A percentile compares a stretch with the other conserved stretches of the same genome.
Evolutionary conservation across 2,888 invertebrate species (phyloP).

Genomic region (Pyrocoelia pectoralis): DNA sequence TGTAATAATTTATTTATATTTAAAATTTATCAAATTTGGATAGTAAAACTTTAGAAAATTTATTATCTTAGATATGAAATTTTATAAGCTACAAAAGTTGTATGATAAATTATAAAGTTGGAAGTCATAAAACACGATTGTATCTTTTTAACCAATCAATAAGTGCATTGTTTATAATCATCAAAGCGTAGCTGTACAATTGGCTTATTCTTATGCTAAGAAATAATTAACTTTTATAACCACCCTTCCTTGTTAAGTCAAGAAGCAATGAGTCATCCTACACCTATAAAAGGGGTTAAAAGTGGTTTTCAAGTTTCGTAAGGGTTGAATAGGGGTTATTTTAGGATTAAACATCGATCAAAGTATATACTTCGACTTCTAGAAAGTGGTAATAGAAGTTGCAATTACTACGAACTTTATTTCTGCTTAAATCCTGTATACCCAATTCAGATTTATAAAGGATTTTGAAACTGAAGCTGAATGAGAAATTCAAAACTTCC

Average conservation of each 20-base stretch:
- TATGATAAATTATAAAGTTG: not conserved
- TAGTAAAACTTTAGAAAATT: conserved; percentile 3
- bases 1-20: not conserved
- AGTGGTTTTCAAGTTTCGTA: conserved; percentile 9
- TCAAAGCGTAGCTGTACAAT: not conserved
- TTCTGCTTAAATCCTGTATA: not conserved
- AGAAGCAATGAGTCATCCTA: conserved; percentile 12
- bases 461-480: no score
- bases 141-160: conserved; percentile 6
- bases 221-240: conserved; percentile 2
- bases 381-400: not conserved
- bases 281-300: conserved; percentile 12
- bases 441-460: no score
- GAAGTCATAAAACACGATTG: not conserved
- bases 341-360: conserved; percentile 10
- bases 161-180: not conserved
- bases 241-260: conserved; percentile 6
- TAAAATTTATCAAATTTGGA: conserved; percentile 10
- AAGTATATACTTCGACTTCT: not conserved
- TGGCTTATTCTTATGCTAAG: not conserved
- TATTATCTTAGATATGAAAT: conserved; percentile 12
- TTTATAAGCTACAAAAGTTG: conserved; percentile 7
- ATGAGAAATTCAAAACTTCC: no score
- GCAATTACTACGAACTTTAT: conserved; percentile 1
- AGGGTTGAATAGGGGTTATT: conserved; percentile 9